Percentiles rank a stretch among this genome's conserved stretches.
Conservation (phyloP, 2,113 vertebrate genomes). For the Ranitomeya variabilis region DNA sequence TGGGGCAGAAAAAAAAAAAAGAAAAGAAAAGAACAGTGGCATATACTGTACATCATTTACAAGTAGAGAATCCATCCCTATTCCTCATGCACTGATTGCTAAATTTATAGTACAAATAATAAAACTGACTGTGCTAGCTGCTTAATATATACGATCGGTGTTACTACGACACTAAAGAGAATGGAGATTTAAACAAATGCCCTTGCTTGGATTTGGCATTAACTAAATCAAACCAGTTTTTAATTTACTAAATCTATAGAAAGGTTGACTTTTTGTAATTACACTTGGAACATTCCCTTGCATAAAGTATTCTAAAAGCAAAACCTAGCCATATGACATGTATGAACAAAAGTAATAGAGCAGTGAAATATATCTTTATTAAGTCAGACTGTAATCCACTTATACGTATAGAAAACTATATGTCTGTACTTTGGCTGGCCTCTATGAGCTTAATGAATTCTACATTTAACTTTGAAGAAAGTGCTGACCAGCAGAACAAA, state of each 20-base stretch:
- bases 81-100: too few relatives aligned
- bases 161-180: neutral
- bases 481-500: constrained; percentile 24
- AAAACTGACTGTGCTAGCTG: neutral
- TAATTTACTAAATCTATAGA: neutral
- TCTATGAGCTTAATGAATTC: constrained; percentile 17
- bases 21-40: neutral
- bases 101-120: neutral
- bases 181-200: neutral
- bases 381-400: neutral
- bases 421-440: constrained; percentile 25
- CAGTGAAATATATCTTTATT: neutral
- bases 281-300: neutral
- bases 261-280: neutral
- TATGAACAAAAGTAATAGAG: neutral
- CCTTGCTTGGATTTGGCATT: neutral
- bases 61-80: too few relatives aligned
- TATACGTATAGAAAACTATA: neutral
- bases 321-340: neutral
- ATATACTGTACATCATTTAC: neutral
- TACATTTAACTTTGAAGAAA: constrained; percentile 37
- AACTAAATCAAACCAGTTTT: neutral
- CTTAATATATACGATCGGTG: neutral
- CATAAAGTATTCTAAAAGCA: neutral
- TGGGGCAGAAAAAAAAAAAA: neutral